Conservation (phyloP, 2,888 invertebrate species). For the Coremacera marginata region DNA sequence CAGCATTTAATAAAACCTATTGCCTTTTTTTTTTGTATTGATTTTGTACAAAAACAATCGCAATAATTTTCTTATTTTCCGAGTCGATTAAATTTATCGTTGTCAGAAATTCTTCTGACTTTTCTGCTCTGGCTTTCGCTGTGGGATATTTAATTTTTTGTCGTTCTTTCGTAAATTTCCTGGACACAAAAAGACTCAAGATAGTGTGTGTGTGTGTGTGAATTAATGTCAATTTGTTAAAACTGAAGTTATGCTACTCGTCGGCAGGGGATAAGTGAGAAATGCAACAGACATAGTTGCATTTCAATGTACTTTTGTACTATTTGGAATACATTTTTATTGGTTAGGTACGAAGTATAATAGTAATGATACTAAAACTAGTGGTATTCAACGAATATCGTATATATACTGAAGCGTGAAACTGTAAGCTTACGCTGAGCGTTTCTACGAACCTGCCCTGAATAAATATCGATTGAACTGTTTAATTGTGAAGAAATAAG, state of each 20-base stretch:
- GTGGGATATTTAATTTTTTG: constrained; percentile 2
- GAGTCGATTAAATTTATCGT: constrained; percentile 1
- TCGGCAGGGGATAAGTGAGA: neutral
- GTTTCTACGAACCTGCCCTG: too few species aligned
- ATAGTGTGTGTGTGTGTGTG: neutral
- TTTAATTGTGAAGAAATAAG: too few species aligned
- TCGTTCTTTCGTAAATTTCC: neutral
- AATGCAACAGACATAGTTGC: too few species aligned
- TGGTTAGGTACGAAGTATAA: too few species aligned
- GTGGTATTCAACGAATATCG: too few species aligned
- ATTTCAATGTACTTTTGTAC: too few species aligned
- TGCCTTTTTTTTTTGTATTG: constrained; percentile 28
- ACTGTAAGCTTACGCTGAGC: too few species aligned
- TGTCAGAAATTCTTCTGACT: constrained; percentile 22
- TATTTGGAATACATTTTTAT: too few species aligned
- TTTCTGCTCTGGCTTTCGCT: constrained; percentile 10
- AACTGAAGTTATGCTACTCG: neutral
- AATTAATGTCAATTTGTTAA: neutral
- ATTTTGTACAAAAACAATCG: constrained; percentile 37
- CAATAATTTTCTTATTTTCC: neutral
- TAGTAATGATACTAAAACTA: too few species aligned
- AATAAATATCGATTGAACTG: too few species aligned
- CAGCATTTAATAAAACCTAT: neutral
- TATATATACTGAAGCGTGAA: too few species aligned
- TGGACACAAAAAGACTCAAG: neutral